Base-by-base conservation (phyloP, 2,888 invertebrate genomes). In the Callinectes sapidus region DNA sequence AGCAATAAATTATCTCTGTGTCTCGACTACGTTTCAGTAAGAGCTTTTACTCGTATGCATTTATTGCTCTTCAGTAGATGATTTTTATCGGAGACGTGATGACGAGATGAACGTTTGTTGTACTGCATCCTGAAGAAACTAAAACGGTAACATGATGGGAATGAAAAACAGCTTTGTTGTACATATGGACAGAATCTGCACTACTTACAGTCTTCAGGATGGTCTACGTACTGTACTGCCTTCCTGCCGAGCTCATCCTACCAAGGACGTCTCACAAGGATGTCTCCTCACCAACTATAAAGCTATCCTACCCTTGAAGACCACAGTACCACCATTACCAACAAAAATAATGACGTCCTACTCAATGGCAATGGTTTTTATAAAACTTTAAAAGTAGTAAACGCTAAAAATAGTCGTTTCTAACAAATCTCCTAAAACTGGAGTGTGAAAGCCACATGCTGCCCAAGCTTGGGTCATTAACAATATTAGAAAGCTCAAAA, bases 401-500 rank as follows among this genome's bases (percentile, higher is more conserved):
- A 92, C 92, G 90, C 92, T 92, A 89, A 90, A 92, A 92, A 90
- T 92, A 88, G 35, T 88, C 90, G 85, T 87, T 87, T 87, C 90
- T 87, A 92, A 88, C 81, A 88, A 77, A 91, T 81, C 71, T 90
- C 90, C 77, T 87, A 42, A 90, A 90, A 92, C 61, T 66, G 81
- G 90, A 89, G 88, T 88, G 87, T 90, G 87, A 92, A 89, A 90
- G 92, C 87, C 92, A 90, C 90, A 92, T 92, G 92, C 92, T 92
- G 90, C 92, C 92, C 92, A 92, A 85, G 87, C 77, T 71, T 88
- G 92, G 92, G 92, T 66, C 39, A 87, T 90, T 90, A 92, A 92
- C 92, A 92, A 90, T 90, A 92, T 89, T 92, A 92, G 90, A 92
- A 93, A 91, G 92, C 92, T 93, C 55, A 91, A 93, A 91, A 90